These are phyloP conservation scores for Ridgeia piscesae DNA, from an alignment of 1,140 invertebrate species.

Conservation along the genomic window DNA sequence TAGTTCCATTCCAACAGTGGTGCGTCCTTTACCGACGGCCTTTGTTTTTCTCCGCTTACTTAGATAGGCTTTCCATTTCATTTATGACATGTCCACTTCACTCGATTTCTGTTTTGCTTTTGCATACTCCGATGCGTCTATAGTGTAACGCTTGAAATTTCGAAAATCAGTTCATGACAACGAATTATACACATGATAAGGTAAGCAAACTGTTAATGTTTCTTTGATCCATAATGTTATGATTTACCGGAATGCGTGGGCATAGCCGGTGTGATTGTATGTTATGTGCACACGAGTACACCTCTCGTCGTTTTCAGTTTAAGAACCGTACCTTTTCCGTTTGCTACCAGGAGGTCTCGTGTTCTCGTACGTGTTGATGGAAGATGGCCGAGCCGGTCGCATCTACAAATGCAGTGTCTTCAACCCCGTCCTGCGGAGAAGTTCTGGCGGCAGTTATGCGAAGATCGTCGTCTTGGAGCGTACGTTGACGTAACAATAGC, in stretches of 20 bases:
- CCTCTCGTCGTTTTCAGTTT: neutral
- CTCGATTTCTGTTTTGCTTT: no score
- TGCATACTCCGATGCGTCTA: no score
- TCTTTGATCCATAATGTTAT: no score
- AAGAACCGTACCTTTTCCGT: neutral
- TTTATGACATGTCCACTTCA: no score
- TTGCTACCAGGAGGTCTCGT: neutral
- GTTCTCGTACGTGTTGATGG: neutral
- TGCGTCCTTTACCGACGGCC: no score
- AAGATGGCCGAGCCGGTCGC: neutral
- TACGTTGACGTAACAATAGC: neutral
- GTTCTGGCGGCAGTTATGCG: constrained; percentile 7
- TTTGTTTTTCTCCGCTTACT: no score
- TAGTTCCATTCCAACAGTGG: no score
- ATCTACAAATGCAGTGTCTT: constrained; percentile 8
- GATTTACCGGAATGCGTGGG: neutral
- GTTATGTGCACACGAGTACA: neutral
- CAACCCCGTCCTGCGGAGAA: constrained; percentile 5
- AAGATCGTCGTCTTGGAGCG: neutral
- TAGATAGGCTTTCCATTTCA: no score
- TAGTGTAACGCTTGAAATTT: no score
- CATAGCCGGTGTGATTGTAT: neutral
- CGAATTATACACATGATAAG: no score
- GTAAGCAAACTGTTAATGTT: no score
- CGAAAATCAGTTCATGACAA: no score